Evolutionary conservation across 2,113 vertebrate species (phyloP).

Genomic region (Lontra canadensis): DNA sequence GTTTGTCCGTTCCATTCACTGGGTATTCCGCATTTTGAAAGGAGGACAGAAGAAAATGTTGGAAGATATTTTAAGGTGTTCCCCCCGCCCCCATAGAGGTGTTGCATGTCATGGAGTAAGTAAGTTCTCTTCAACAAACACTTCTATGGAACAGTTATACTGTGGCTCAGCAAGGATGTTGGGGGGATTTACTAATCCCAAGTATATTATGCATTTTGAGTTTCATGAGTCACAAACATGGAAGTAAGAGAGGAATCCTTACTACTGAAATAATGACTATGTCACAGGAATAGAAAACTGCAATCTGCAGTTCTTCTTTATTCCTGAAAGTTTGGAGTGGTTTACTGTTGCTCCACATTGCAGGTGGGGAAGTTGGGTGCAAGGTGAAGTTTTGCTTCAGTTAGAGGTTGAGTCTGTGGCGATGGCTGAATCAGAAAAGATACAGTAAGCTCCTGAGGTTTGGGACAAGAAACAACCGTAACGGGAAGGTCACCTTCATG

Average conservation of each 20-base stretch:
- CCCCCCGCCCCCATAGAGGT: accelerated
- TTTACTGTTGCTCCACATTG: neutral
- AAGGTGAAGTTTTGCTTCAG: neutral
- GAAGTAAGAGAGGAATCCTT: neutral
- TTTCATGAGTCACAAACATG: neutral
- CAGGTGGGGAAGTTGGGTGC: neutral
- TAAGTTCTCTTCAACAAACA: neutral
- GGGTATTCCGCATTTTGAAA: neutral
- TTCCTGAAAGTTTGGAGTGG: neutral
- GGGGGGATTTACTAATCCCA: neutral
- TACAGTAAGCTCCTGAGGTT: neutral
- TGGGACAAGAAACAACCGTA: neutral
- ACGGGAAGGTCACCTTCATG: neutral
- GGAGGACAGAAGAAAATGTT: neutral
- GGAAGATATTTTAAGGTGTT: neutral
- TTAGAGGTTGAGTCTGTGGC: neutral
- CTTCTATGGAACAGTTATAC: neutral
- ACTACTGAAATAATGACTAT: neutral
- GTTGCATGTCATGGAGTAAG: neutral
- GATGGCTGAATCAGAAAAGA: neutral
- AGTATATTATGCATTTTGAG: neutral
- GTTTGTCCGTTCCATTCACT: neutral
- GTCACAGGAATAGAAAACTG: too few species aligned
- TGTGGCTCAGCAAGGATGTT: neutral
- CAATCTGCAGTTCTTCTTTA: neutral